These are phyloP conservation scores for Platycheirus rosarum DNA, from an alignment of 2,888 invertebrate genomes.

Conservation along the genomic window DNA sequence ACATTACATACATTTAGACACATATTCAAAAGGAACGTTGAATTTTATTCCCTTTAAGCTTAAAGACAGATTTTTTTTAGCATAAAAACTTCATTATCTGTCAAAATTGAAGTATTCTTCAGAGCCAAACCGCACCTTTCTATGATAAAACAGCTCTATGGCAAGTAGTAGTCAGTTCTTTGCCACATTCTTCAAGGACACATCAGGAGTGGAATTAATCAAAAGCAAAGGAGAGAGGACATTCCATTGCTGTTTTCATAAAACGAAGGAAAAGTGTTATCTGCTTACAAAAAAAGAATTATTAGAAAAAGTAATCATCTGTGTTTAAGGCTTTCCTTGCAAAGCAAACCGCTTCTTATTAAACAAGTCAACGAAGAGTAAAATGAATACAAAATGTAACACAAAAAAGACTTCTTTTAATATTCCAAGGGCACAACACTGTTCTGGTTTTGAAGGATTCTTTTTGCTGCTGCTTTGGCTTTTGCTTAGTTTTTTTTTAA, in stretches of 20 bases:
- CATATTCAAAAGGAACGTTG: no score
- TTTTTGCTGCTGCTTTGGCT: background rate
- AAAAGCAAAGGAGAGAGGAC: slow-evolving; percentile 47
- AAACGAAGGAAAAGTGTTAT: slow-evolving; percentile 2
- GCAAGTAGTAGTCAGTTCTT: slow-evolving; percentile 3
- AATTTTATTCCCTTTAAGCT: slow-evolving; percentile 10
- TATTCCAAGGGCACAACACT: slow-evolving; percentile 18
- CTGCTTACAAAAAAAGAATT: slow-evolving; percentile 30
- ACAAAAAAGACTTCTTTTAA: background rate
- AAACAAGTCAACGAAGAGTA: background rate
- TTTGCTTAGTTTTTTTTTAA: background rate
- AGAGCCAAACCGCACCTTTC: background rate
- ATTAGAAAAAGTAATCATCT: slow-evolving; percentile 66
- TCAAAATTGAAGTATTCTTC: background rate
- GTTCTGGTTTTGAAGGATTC: slow-evolving; percentile 21
- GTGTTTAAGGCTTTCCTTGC: slow-evolving; percentile 50
- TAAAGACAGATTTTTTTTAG: background rate
- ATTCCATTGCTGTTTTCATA: slow-evolving; percentile 13
- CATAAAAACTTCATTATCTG: slow-evolving; percentile 9
- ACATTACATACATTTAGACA: no score
- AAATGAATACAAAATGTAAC: slow-evolving; percentile 16
- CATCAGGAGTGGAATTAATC: slow-evolving; percentile 35
- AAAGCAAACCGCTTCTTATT: slow-evolving; percentile 21
- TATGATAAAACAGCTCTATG: background rate
- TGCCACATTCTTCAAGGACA: slow-evolving; percentile 22